Percentiles rank a stretch among this genome's conserved stretches.
Conservation (phyloP, 2,888 invertebrate species). For the Gisinianus flammeolus region DNA sequence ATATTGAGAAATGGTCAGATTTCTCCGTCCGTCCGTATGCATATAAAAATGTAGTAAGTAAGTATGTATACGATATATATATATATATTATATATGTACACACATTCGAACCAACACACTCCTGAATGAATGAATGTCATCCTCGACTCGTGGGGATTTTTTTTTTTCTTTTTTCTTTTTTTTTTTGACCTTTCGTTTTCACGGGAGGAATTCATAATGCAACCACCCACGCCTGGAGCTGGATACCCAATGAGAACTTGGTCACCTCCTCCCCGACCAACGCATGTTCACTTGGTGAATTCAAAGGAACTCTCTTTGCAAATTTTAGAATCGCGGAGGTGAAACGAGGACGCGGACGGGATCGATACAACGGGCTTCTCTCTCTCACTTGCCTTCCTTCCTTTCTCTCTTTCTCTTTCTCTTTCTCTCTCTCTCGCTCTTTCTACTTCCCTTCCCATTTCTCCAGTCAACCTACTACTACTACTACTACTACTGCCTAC, state of each 20-base stretch:
- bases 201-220: background rate
- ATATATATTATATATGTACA: no score
- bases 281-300: background rate
- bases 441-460: background rate
- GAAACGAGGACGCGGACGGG: constrained; percentile 36
- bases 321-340: constrained; percentile 24
- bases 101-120: no score
- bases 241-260: background rate
- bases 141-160: no score
- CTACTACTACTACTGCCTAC: no score
- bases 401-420: background rate
- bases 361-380: constrained; percentile 30
- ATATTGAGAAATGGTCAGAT: no score
- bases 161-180: background rate
- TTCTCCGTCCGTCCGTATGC: no score
- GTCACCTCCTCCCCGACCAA: background rate
- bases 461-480: background rate
- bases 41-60: no score
- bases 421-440: background rate
- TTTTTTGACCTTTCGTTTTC: background rate
- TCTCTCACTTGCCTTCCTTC: background rate
- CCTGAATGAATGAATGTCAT: background rate
- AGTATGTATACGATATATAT: no score
- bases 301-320: constrained; percentile 9
- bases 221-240: constrained; percentile 7